Conservation (phyloP, 1,140 invertebrate species). For the Lethrus apterus region DNA sequence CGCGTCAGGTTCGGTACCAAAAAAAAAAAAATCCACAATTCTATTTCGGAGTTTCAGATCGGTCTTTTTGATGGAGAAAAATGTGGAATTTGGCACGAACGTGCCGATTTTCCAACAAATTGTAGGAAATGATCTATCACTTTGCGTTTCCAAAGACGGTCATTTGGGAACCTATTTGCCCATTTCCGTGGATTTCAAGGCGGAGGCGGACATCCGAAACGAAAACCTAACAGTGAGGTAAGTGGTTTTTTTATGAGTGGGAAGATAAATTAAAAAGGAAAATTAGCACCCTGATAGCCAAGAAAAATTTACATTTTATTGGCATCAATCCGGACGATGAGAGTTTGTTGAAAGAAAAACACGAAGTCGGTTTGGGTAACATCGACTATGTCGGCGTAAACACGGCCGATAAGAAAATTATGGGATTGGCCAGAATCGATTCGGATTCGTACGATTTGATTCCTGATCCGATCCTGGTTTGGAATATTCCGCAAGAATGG, state of each 20-base stretch:
- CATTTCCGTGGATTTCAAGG: conserved; percentile 26
- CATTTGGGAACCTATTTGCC: conserved; percentile 25
- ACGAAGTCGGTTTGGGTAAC: conserved; percentile 30
- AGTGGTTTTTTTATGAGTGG: neutral
- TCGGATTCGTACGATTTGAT: conserved; percentile 28
- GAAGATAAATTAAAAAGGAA: neutral
- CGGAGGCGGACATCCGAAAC: conserved; percentile 23
- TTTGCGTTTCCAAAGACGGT: conserved; percentile 30
- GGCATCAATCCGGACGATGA: conserved; percentile 35
- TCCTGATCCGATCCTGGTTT: conserved; percentile 36
- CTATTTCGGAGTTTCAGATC: conserved; percentile 27
- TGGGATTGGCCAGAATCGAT: conserved; percentile 34
- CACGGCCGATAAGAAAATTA: conserved; percentile 24
- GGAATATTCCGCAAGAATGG: conserved; percentile 55
- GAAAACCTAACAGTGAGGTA: neutral
- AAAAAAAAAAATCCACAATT: too few species aligned
- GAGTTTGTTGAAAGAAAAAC: conserved; percentile 26
- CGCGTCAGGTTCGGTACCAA: conserved; percentile 20
- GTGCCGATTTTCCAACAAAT: conserved; percentile 7
- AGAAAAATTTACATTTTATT: conserved; percentile 16
- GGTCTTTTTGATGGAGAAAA: conserved; percentile 33
- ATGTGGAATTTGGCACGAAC: neutral
- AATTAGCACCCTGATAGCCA: conserved; percentile 1
- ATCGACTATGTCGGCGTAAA: conserved; percentile 34
- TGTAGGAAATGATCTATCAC: conserved; percentile 24